phyloP scores from a whole-genome alignment of 1,140 invertebrate species.

The Drosophila albomicans region DNA sequence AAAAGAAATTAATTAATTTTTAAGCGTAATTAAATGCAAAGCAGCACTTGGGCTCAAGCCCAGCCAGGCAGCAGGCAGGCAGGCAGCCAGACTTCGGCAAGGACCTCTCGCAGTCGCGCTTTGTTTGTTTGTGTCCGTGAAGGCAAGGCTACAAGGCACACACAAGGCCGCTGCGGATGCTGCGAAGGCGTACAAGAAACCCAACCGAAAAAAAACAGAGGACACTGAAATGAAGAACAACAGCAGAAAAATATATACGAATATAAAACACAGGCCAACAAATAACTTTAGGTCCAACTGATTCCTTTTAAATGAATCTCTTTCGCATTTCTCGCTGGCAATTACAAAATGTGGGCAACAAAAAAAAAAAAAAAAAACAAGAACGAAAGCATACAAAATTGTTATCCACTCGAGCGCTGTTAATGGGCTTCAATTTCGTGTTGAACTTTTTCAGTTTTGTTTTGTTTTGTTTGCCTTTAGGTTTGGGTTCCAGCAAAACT shows the following conservation, averaged over 20 bases:
- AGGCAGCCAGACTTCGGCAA: conserved; percentile 17
- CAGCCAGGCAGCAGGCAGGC: conserved; percentile 19
- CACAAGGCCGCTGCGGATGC: conserved; percentile 30
- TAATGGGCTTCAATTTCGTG: conserved; percentile 72
- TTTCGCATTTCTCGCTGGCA: conserved; percentile 28
- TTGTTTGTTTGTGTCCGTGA: conserved; percentile 48
- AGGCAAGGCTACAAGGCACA: conserved; percentile 33
- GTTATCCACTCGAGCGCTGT: conserved; percentile 75
- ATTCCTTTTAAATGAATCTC: conserved; percentile 63
- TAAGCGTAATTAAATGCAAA: conserved; percentile 83
- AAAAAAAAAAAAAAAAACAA: conserved; percentile 6
- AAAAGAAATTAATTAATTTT: conserved; percentile 84
- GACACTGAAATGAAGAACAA: neutral
- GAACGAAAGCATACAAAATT: conserved; percentile 32
- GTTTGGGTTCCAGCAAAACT: conserved; percentile 12
- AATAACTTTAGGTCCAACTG: conserved; percentile 51
- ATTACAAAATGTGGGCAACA: conserved; percentile 26
- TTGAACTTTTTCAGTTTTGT: conserved; percentile 36
- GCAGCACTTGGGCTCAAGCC: conserved; percentile 58
- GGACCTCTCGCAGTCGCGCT: conserved; percentile 34
- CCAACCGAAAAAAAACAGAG: conserved; percentile 9
- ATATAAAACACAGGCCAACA: conserved; percentile 22
- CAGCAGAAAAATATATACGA: conserved; percentile 12
- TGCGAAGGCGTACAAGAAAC: conserved; percentile 17
- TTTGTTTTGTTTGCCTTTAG: conserved; percentile 42